Evolutionary conservation across 2,797 vertebrate species (phyloP), one percentile per base, ranked within the genome.

Genomic region (Enteromius viviparus): DNA sequence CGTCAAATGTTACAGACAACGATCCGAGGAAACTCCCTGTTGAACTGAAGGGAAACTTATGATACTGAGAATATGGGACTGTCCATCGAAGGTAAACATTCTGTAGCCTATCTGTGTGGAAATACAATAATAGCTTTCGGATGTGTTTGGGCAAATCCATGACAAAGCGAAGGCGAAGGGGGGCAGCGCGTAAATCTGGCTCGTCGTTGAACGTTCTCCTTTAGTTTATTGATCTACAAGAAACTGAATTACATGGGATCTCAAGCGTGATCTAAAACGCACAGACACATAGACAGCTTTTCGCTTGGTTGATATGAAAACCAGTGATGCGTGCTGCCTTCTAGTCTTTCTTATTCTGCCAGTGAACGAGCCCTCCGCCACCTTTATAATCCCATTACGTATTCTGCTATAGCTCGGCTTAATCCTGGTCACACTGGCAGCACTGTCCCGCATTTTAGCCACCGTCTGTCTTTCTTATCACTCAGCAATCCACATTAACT

Each of bases 201-300:
- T 77, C 45, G 78, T 83, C 83, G 62, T 23, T 45, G 21, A 65
- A 34, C 76, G 62, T 71, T 71, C 60, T 75, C 76, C 69, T 85
- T 81, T 78, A 81, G 85, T 87, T 85, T 87, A 89, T 85, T 89
- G 88, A 85, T 79, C 32, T 74, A 85, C 85, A 83, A 76, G 75
- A 37, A 72, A 40, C 37, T 75, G 65, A 78, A 82, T 70, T 47
- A 51, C 80, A 23, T 1, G 49, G 6, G 34, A 49, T 15, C 12
- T 23, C 64, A 62, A n/a, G 37, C 58, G 78, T 71, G 69, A 6
- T 14, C 23, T 14, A 19, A 49, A 74, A 53, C 69, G 32, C 40
- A 40, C 40, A 40, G 76, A 29, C 69, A 42, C 7, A 37, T 53
- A 71, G 8, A 55, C 51, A 45, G 14, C 42, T 7, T 7, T 4